Conservation (phyloP, 2,888 invertebrate genomes). For the Myathropa florea region DNA sequence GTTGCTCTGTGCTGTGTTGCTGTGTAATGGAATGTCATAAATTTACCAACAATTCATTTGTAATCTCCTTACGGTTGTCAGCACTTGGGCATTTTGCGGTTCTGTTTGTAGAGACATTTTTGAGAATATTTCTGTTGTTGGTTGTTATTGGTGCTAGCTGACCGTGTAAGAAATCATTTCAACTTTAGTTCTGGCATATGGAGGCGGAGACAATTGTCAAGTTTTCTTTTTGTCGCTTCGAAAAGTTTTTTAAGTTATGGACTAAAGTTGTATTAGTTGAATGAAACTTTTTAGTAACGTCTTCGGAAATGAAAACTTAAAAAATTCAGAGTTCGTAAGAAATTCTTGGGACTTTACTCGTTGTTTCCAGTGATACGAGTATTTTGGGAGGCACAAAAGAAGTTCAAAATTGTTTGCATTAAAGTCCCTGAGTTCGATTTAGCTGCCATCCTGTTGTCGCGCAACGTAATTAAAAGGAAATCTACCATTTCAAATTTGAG, state of each 20-base stretch:
- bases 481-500: no score
- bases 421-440: no score
- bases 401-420: no score
- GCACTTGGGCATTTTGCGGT: constrained; percentile 39
- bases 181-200: no score
- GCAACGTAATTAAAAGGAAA: no score
- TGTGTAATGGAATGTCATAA: constrained; percentile 47
- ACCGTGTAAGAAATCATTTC: no score
- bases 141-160: background rate
- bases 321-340: background rate
- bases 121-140: background rate
- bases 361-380: no score
- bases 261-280: background rate
- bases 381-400: no score
- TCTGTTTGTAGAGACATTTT: background rate
- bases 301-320: background rate
- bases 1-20: background rate
- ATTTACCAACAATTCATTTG: constrained; percentile 59
- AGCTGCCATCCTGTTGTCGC: no score
- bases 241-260: background rate
- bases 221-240: no score
- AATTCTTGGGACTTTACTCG: no score
- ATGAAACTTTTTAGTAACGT: background rate
- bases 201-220: no score
- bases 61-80: constrained; percentile 47